Conservation (phyloP, 2,797 vertebrate genomes). For the Leucoraja ocellata region DNA sequence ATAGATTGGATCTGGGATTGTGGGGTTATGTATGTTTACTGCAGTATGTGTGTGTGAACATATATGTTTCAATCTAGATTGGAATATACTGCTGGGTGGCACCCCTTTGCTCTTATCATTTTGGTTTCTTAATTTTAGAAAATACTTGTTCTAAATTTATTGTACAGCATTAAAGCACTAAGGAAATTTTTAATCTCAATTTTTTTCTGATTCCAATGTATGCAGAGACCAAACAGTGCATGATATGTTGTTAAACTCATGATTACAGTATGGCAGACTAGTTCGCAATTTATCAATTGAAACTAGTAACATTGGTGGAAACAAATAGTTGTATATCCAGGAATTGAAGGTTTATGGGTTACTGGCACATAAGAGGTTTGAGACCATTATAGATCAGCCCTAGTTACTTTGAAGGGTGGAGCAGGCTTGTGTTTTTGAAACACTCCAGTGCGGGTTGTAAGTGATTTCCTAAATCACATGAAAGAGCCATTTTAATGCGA, state of each 20-base stretch:
- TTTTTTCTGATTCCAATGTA: not conserved
- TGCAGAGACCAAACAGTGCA: not conserved
- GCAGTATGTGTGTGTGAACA: not conserved
- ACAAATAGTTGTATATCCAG: too few relatives aligned
- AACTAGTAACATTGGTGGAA: too few relatives aligned
- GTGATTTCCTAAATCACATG: too few relatives aligned
- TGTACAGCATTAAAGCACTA: slow-evolving; percentile 22
- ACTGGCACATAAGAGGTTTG: too few relatives aligned
- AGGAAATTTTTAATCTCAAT: not conserved
- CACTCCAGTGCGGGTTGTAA: too few relatives aligned
- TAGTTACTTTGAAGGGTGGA: too few relatives aligned
- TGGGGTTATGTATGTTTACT: slow-evolving; percentile 14
- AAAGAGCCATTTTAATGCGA: too few relatives aligned
- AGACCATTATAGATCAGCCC: too few relatives aligned
- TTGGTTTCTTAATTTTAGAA: not conserved
- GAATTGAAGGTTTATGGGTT: too few relatives aligned
- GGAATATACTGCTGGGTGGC: not conserved
- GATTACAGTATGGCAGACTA: not conserved
- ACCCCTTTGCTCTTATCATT: not conserved
- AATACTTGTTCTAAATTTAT: not conserved
- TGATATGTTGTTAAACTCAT: not conserved
- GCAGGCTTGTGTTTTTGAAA: too few relatives aligned
- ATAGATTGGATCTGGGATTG: not conserved
- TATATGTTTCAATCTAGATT: not conserved
- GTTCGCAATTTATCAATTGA: too few relatives aligned